phyloP scores from a whole-genome alignment of 2,888 invertebrate genomes.

The Ceramica pisi region DNA sequence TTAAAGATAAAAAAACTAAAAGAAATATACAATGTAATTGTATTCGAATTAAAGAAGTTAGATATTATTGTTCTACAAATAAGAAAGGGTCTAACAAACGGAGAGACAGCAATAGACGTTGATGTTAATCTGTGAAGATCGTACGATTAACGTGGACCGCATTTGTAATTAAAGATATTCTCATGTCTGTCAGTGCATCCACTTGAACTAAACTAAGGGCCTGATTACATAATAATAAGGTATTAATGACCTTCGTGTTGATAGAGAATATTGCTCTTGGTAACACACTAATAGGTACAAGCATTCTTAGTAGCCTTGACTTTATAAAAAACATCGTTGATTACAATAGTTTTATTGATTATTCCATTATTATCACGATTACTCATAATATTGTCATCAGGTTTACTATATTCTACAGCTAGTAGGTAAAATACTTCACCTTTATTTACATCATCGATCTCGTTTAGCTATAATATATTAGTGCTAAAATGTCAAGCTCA shows the following conservation, averaged over 20 bases:
- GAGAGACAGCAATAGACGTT: slow-evolving; percentile 31
- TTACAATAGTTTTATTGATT: slow-evolving; percentile 15
- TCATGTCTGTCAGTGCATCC: slow-evolving; percentile 72
- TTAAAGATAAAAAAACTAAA: too few relatives aligned
- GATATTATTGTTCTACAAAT: slow-evolving; percentile 25
- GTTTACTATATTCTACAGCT: not conserved
- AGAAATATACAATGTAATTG: too few relatives aligned
- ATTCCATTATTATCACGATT: slow-evolving; percentile 12
- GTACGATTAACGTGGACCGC: slow-evolving; percentile 68
- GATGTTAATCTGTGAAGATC: slow-evolving; percentile 65
- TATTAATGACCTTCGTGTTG: slow-evolving; percentile 29
- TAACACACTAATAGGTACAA: not conserved
- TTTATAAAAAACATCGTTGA: slow-evolving; percentile 12
- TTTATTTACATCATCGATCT: not conserved
- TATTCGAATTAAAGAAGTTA: slow-evolving; percentile 2
- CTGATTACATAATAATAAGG: slow-evolving; percentile 33
- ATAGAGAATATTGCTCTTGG: slow-evolving; percentile 29
- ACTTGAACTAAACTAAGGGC: slow-evolving; percentile 35
- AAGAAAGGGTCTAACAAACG: slow-evolving; percentile 25
- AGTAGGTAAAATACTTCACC: not conserved
- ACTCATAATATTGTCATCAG: not conserved
- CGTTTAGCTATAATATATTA: slow-evolving; percentile 5
- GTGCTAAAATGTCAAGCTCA: slow-evolving; percentile 24
- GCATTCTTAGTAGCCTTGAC: slow-evolving; percentile 7
- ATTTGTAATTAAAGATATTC: slow-evolving; percentile 79